Percentiles rank a stretch among this genome's conserved stretches.
phyloP scores from a whole-genome alignment of 2,888 invertebrate species.

The Leptinotarsa tumamoca region DNA sequence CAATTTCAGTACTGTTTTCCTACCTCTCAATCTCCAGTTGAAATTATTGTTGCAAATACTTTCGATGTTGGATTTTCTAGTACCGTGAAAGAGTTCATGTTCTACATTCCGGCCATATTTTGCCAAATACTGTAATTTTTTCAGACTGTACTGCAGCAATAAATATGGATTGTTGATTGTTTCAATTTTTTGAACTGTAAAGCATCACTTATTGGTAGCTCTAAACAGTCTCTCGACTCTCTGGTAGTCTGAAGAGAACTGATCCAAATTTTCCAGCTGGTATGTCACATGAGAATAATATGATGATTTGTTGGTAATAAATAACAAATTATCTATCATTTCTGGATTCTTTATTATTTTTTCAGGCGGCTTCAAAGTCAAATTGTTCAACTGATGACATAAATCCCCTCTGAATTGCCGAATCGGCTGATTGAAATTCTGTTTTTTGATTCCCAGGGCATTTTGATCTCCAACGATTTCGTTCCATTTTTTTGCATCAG shows the following conservation, averaged over 20 bases:
- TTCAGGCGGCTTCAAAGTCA: neutral
- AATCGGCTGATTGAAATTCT: neutral
- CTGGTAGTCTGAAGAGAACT: slow-evolving; percentile 19
- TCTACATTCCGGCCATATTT: slow-evolving; percentile 4
- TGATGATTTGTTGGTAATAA: neutral
- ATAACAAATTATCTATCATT: neutral
- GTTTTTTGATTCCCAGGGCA: neutral
- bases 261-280: slow-evolving; percentile 17
- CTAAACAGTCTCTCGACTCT: slow-evolving; percentile 6
- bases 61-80: slow-evolving; percentile 44
- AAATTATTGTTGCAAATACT: slow-evolving; percentile 56
- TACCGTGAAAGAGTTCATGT: slow-evolving; percentile 56
- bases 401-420: neutral
- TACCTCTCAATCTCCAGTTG: slow-evolving; percentile 55
- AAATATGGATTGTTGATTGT: slow-evolving; percentile 27
- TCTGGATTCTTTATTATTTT: neutral
- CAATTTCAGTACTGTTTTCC: neutral
- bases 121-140: slow-evolving; percentile 9
- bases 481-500: neutral
- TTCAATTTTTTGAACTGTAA: slow-evolving; percentile 15
- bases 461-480: neutral
- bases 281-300: neutral
- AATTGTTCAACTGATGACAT: neutral
- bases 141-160: slow-evolving; percentile 24
- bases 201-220: slow-evolving; percentile 12